Conservation (phyloP, 2,888 invertebrate species). For the Nomada flava region DNA sequence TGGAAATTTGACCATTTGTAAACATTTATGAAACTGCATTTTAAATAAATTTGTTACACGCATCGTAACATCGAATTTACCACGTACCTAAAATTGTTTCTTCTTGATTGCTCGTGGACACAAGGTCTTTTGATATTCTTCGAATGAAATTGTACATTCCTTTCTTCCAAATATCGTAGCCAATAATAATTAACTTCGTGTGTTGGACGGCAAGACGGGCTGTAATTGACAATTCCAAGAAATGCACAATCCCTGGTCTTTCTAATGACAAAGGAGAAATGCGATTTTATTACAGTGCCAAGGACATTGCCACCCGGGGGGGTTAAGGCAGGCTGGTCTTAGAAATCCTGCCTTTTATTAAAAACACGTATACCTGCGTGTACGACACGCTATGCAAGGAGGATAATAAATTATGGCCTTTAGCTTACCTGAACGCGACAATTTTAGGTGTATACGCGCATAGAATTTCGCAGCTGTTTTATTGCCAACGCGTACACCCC, state of each 20-base stretch:
- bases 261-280: not conserved
- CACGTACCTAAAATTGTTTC: not conserved
- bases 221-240: not conserved
- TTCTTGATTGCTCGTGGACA: not conserved
- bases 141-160: not conserved
- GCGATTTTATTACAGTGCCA: not conserved
- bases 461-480: not conserved
- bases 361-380: constrained; percentile 8
- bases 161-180: not conserved
- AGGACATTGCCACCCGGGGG: not conserved
- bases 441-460: not conserved
- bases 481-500: not conserved
- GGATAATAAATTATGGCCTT: constrained; percentile 23
- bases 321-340: not conserved
- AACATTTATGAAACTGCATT: too few species aligned
- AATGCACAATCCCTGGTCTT: not conserved
- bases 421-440: constrained; percentile 15
- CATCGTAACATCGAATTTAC: not conserved
- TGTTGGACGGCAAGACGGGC: not conserved
- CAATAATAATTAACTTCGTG: not conserved
- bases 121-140: not conserved
- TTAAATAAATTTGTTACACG: not conserved
- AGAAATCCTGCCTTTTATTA: not conserved
- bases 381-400: not conserved
- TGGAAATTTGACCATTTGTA: too few species aligned